Percentiles rank a stretch among this genome's conserved stretches.
These are phyloP conservation scores for Matsumyia berberina DNA, from an alignment of 2,888 invertebrate species.

Conservation along the genomic window DNA sequence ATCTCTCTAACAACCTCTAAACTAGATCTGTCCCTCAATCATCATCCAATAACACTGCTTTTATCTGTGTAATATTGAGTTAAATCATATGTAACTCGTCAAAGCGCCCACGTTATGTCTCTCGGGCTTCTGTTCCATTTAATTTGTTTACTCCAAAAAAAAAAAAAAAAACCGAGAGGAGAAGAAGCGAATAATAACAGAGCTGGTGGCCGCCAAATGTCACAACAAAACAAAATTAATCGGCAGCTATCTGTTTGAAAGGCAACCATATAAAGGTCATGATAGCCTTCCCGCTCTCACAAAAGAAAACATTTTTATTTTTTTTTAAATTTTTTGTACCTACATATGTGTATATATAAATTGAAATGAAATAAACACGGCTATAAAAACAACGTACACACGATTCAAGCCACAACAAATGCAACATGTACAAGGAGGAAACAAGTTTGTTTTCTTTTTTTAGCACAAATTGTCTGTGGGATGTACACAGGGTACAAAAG, in stretches of 20 bases:
- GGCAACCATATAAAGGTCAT: conserved; percentile 18
- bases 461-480: too few species aligned
- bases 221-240: conserved; percentile 6
- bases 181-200: background rate
- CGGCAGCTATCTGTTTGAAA: conserved; percentile 10
- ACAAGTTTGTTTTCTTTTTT: conserved; percentile 2
- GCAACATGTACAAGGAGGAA: conserved; percentile 13
- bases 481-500: background rate
- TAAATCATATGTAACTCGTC: too few species aligned
- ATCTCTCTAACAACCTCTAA: too few species aligned
- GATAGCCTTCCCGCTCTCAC: conserved; percentile 1
- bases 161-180: background rate
- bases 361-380: conserved; percentile 16
- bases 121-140: background rate
- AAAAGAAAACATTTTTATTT: conserved; percentile 7
- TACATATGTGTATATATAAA: background rate
- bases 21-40: too few species aligned
- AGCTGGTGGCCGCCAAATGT: conserved; percentile 7
- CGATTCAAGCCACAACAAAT: conserved; percentile 1
- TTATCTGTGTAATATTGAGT: too few species aligned
- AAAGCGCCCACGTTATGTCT: too few species aligned
- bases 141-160: conserved; percentile 6
- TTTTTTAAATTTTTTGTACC: background rate
- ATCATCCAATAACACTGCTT: too few species aligned
- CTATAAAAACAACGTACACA: conserved; percentile 6